A percentile compares a stretch with the other conserved stretches of the same genome.
These are phyloP conservation scores for Myotis pilosus DNA, from an alignment of 2,797 vertebrate species.

Conservation along the genomic window DNA sequence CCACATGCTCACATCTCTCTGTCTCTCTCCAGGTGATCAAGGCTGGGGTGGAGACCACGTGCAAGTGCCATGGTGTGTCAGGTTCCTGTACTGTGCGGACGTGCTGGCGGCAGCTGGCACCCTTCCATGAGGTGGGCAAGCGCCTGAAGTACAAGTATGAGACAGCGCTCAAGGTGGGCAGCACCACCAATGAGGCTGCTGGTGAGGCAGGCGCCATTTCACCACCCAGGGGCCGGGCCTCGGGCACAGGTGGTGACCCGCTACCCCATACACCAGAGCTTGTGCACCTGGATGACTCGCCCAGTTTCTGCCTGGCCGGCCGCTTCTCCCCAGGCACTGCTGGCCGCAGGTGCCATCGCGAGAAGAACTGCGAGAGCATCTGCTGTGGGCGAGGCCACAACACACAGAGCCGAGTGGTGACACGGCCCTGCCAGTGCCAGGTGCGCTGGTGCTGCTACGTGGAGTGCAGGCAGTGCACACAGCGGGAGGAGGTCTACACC, in stretches of 20 bases:
- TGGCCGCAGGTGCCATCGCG: slow-evolving; percentile 96
- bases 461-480: slow-evolving; percentile 98
- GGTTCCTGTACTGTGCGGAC: slow-evolving; percentile 98
- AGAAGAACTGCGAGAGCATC: slow-evolving; percentile 98
- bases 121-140: slow-evolving; percentile 98
- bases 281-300: slow-evolving; percentile 98
- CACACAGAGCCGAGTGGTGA: slow-evolving; percentile 97
- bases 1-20: not conserved
- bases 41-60: slow-evolving; percentile 96
- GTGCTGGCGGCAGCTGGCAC: slow-evolving; percentile 97
- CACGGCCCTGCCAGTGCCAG: slow-evolving; percentile 97
- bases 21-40: slow-evolving; percentile 92
- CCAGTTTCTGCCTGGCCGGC: slow-evolving; percentile 95
- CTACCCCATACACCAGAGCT: slow-evolving; percentile 96
- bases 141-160: slow-evolving; percentile 97
- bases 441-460: slow-evolving; percentile 99
- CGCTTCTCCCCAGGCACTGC: slow-evolving; percentile 94
- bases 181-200: slow-evolving; percentile 96
- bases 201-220: slow-evolving; percentile 95
- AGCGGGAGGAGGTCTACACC: slow-evolving; percentile 98
- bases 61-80: slow-evolving; percentile 97
- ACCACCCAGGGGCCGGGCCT: slow-evolving; percentile 85
- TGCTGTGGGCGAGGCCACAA: slow-evolving; percentile 98
- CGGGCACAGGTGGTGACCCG: slow-evolving; percentile 87
- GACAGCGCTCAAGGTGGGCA: slow-evolving; percentile 94